Conservation (phyloP, 2,113 vertebrate genomes). For the Harpagus bidentatus region DNA sequence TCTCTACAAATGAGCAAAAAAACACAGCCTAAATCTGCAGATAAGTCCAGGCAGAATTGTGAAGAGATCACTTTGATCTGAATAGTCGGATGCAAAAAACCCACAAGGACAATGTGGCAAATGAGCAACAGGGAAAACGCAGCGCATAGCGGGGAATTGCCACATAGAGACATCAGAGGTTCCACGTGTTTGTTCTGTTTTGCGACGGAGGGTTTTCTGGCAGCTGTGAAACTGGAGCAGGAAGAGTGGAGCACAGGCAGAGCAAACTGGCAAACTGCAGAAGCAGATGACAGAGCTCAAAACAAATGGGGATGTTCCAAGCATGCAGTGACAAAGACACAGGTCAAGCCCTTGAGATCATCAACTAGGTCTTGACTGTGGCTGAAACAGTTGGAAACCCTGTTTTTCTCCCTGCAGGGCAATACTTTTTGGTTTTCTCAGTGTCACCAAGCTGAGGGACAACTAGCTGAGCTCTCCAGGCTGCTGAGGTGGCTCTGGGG, state of each 20-base stretch:
- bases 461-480: neutral
- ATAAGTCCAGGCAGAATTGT: neutral
- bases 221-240: neutral
- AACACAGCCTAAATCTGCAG: neutral
- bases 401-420: neutral
- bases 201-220: neutral
- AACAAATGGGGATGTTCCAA: neutral
- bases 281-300: neutral
- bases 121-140: neutral
- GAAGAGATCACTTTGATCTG: neutral
- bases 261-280: neutral
- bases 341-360: neutral
- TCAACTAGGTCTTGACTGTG: neutral
- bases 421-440: neutral
- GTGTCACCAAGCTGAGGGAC: neutral
- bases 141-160: accelerated
- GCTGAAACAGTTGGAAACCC: neutral
- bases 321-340: neutral
- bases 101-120: neutral
- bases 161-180: neutral
- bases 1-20: neutral
- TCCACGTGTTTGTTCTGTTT: neutral
- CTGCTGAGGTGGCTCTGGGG: neutral
- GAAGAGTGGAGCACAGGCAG: neutral
- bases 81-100: neutral